These are phyloP conservation scores for Neotoma lepida DNA, from an alignment of 2,113 vertebrate genomes.

Conservation along the genomic window DNA sequence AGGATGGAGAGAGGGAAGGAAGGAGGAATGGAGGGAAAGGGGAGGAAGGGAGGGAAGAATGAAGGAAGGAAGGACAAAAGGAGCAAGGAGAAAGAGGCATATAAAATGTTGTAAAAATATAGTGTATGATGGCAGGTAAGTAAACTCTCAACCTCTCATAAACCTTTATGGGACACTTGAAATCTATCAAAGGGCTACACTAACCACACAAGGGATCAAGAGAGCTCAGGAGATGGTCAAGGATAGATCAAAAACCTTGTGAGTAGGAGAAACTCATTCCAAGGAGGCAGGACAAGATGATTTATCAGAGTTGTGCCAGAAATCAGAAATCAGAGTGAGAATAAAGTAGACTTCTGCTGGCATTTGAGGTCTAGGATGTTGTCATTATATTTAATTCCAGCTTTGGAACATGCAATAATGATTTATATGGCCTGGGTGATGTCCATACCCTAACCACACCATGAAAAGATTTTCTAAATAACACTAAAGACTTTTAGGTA, in stretches of 20 bases:
- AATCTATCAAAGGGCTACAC: background rate
- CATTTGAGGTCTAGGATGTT: background rate
- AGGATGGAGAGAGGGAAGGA: rapidly evolving
- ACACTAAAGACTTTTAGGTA: background rate
- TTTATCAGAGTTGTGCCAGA: background rate
- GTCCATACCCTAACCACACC: background rate
- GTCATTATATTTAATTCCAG: too few relatives aligned
- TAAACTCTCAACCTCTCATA: background rate
- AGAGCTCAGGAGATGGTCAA: background rate
- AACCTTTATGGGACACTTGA: background rate
- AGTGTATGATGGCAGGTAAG: background rate
- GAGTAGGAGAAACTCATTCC: background rate
- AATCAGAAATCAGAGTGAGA: background rate
- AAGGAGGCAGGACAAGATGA: background rate
- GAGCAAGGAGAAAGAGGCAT: rapidly evolving
- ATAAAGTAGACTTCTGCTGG: background rate
- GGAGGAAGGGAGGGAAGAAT: too few relatives aligned
- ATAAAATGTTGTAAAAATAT: background rate
- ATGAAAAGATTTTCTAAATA: background rate
- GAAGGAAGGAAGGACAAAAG: background rate
- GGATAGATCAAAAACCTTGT: background rate
- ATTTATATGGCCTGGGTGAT: background rate
- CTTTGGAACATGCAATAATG: background rate
- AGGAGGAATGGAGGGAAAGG: rapidly evolving
- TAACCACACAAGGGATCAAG: background rate